A percentile compares a stretch with the other conserved stretches of the same genome.
These are phyloP conservation scores for Siniperca chuatsi DNA, from an alignment of 2,113 vertebrate species.

Conservation along the genomic window DNA sequence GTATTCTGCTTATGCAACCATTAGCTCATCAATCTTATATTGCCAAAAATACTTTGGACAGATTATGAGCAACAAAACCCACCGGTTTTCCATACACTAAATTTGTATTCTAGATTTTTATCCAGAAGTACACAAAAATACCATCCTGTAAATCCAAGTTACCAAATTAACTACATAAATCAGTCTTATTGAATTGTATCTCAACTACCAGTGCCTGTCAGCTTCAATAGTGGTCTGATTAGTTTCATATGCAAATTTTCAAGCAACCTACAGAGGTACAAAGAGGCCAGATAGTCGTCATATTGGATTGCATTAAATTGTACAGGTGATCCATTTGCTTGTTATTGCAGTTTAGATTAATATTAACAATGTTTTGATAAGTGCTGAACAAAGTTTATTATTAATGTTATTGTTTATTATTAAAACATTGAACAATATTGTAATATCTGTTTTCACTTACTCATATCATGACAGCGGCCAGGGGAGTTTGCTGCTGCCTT, in stretches of 20 bases:
- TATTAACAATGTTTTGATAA: neutral
- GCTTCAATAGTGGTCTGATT: neutral
- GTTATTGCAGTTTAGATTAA: neutral
- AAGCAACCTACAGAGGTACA: neutral
- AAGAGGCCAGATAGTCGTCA: neutral
- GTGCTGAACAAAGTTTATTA: neutral
- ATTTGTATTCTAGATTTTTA: neutral
- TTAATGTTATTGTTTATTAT: neutral
- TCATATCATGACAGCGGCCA: conserved; percentile 87
- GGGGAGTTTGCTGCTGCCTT: conserved; percentile 96
- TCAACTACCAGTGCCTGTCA: neutral
- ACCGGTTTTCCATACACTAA: neutral
- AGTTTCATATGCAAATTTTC: neutral
- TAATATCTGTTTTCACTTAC: neutral
- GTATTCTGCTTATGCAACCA: neutral
- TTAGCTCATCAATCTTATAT: neutral
- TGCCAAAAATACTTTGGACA: neutral
- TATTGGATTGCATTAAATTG: neutral
- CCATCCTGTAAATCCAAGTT: neutral
- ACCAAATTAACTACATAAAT: neutral
- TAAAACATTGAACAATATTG: neutral
- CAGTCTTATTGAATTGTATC: neutral
- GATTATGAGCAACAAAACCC: neutral
- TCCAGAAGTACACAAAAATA: neutral
- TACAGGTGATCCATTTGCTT: neutral